Conservation (phyloP, 2,797 vertebrate species). For the Potorous gilbertii region DNA sequence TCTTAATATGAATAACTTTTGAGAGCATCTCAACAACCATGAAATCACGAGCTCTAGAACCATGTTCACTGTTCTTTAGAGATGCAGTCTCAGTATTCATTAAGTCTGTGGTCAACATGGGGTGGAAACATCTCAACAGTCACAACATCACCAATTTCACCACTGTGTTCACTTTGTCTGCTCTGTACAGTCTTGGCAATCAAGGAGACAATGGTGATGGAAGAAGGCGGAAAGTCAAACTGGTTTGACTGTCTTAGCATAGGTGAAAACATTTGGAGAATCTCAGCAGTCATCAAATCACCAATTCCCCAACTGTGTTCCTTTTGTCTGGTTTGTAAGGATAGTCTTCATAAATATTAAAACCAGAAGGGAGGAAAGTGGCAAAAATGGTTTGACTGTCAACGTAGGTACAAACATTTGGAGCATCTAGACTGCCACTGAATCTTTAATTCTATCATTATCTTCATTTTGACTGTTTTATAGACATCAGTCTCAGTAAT, state of each 20-base stretch:
- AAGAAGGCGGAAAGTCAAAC: background rate
- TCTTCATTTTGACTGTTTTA: constrained; percentile 30
- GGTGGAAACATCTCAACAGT: constrained; percentile 5
- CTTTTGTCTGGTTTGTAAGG: background rate
- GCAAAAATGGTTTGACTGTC: background rate
- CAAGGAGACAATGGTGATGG: constrained; percentile 3
- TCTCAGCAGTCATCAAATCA: background rate
- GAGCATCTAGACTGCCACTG: constrained; percentile 6
- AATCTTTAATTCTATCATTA: background rate
- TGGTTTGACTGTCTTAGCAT: background rate
- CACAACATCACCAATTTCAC: background rate
- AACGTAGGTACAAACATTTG: background rate
- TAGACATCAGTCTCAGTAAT: background rate
- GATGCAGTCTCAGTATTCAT: background rate
- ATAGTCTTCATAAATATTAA: background rate
- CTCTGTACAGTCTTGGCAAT: constrained; percentile 1
- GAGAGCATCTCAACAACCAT: constrained; percentile 17
- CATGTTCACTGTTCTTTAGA: constrained; percentile 32
- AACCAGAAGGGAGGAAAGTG: background rate
- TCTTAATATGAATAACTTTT: background rate
- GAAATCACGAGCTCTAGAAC: background rate
- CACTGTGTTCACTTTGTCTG: constrained; percentile 19
- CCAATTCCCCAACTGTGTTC: background rate
- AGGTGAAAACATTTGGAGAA: background rate
- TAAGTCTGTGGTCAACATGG: background rate